Percentiles rank a stretch among this genome's conserved stretches.
Conservation (phyloP, 2,113 vertebrate species). For the Ciconia stormi region DNA sequence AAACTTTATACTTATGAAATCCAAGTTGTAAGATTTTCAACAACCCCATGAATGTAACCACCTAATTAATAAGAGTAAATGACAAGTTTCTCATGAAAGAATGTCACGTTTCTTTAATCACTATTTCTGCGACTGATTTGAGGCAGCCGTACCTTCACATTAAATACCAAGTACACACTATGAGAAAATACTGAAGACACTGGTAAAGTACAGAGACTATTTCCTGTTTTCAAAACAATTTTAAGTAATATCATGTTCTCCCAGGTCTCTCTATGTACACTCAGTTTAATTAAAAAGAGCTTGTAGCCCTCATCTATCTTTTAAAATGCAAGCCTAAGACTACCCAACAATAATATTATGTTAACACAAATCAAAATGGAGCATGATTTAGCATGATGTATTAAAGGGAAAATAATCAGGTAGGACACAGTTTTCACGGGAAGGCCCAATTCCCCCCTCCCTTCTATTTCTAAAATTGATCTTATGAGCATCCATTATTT, state of each 20-base stretch:
- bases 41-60: neutral
- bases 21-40: neutral
- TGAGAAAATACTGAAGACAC: neutral
- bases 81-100: neutral
- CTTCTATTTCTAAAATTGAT: neutral
- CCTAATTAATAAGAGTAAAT: neutral
- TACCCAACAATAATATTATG: neutral
- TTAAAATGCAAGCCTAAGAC: neutral
- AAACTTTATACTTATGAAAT: neutral
- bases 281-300: constrained; percentile 19
- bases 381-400: neutral
- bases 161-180: neutral
- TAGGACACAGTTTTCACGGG: neutral
- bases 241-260: neutral
- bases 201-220: constrained; percentile 14
- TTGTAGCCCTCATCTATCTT: neutral
- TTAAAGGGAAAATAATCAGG: neutral
- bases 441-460: neutral
- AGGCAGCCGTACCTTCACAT: neutral
- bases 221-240: constrained; percentile 25
- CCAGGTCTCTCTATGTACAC: neutral
- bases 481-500: neutral
- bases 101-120: neutral
- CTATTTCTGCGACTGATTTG: neutral
- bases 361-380: constrained; percentile 1